Base-by-base conservation (phyloP, 2,113 vertebrate species). In the Oxygymnocypris stewartii region DNA sequence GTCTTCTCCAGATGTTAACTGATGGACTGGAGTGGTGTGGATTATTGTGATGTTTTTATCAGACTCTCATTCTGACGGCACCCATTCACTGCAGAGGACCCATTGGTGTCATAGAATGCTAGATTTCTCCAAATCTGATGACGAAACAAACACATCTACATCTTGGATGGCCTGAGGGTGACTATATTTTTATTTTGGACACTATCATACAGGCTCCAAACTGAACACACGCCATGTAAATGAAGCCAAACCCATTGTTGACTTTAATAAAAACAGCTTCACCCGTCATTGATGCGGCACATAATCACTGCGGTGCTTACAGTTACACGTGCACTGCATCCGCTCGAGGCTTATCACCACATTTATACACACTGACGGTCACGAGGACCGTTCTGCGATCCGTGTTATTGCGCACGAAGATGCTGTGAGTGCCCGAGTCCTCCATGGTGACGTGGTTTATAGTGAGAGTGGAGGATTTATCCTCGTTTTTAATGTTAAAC, bases 361-460 rank as follows among this genome's bases (percentile, higher is more conserved):
- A 94, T 89, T 95, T 97, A 49, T 98, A 99, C 84, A 99, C 97
- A 23, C 98, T 97, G 90, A 99, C 95, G 0, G 97, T 99, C 88
- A 99, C 97, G 69, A 94, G 91, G 6, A 94, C 98, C 0, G 92
- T 96, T 96, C 91, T 99, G 96, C 0, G 96, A 96, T 11, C 98
- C 98, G 0, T 95, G 95, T 96, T 95, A 90, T 99, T 99, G 90
- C 96, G 96, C 76, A 98, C 97, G 0, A 93, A 95, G 89, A 99
- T 92, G 67, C 95, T 96, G 44, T 99, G 99, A 87, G 94, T 97
- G 6, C 98, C 98, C 0, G 98, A 97, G 89, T 99, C 96, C 40
- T 96, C 96, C 2, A 94, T 93, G 47, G 69, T 94, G 90, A 99
- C 96, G 7, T 88, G 93, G 89, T 96, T 93, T 40, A 99, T 95